These are phyloP conservation scores for Melieria omissa DNA, from an alignment of 2,888 invertebrate genomes.

Conservation along the genomic window DNA sequence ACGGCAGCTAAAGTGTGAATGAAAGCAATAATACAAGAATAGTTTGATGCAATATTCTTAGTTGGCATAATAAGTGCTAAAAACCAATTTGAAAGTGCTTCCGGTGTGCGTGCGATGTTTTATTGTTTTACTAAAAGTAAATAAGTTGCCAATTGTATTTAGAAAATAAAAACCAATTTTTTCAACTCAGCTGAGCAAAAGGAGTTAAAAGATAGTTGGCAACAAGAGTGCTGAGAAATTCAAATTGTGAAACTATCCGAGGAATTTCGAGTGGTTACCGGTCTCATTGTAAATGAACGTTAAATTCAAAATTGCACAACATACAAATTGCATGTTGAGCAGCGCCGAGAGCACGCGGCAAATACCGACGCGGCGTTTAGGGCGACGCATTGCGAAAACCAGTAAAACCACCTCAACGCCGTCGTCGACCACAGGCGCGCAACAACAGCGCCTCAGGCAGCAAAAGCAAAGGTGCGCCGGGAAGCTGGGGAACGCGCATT, in stretches of 20 bases:
- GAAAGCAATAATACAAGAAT: conserved; percentile 17
- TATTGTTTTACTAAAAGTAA: conserved; percentile 15
- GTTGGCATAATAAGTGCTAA: conserved; percentile 5
- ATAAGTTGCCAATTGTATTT: conserved; percentile 9
- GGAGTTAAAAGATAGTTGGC: neutral
- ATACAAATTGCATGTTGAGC: neutral
- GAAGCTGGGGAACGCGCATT: neutral
- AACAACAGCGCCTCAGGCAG: conserved; percentile 5
- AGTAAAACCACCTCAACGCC: conserved; percentile 35
- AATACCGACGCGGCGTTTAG: neutral
- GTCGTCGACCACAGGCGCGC: neutral
- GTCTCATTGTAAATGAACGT: neutral
- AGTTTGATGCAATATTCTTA: neutral
- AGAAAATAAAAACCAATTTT: conserved; percentile 9
- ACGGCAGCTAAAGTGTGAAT: conserved; percentile 6
- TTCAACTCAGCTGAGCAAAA: too few relatives aligned
- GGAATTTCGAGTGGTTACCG: neutral
- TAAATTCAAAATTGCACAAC: conserved; percentile 14
- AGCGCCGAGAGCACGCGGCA: neutral
- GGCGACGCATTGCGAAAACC: conserved; percentile 28
- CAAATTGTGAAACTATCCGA: neutral
- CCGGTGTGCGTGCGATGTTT: conserved; percentile 25
- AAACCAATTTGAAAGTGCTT: conserved; percentile 11
- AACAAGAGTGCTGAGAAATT: neutral
- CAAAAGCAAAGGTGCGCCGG: conserved; percentile 3